Base-by-base conservation (phyloP, 2,888 invertebrate genomes). In the Lagria hirta region DNA sequence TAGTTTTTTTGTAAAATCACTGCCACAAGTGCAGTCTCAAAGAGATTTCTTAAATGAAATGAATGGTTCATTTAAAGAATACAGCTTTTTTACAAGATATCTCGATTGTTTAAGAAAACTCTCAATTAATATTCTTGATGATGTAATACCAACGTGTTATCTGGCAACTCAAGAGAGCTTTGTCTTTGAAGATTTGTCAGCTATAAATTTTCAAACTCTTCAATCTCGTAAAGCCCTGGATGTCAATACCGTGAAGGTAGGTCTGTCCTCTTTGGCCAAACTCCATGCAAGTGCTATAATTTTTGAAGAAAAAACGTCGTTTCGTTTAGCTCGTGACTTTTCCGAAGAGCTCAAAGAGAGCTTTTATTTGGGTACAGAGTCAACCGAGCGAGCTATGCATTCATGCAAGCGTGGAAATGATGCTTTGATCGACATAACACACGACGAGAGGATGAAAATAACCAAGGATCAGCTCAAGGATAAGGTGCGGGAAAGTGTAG, bases 1-100 rank as follows among this genome's bases (percentile, higher is more conserved):
- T 1, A 61, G 60, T 11, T 77, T 80, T 46, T 84, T 84, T 56
- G 68, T 81, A 0, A 84, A 84, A 63, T 73, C 75, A 4, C 66
- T 81, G 35, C 83, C 84, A 68, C 68, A 41, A 73, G 72, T 7
- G 70, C 78, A 29, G 60, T 68, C 4, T 75, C 75, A 56, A 75
- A 75, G 53, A 73, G 71, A 5, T 76, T 75, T 45, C 51, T 75
- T 1, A 65, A n/a, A n/a, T n/a, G 38, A 38, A 30, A 71, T 72
- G 41, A 71, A 73, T 0, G 74, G 75, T 0, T 77, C 77, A 47
- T 61, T 67, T 13, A 75, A 78, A 24, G 79, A 80, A 58, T 67
- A 70, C 2, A 52, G 53, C 1, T 72, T 78, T 20, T 79, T 74
- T 48, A 60, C 64, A 15, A 55, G 71, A 42, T 58, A 77, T 8